These are phyloP conservation scores for Vireo altiloquus DNA, from an alignment of 2,113 vertebrate species.

Conservation along the genomic window DNA sequence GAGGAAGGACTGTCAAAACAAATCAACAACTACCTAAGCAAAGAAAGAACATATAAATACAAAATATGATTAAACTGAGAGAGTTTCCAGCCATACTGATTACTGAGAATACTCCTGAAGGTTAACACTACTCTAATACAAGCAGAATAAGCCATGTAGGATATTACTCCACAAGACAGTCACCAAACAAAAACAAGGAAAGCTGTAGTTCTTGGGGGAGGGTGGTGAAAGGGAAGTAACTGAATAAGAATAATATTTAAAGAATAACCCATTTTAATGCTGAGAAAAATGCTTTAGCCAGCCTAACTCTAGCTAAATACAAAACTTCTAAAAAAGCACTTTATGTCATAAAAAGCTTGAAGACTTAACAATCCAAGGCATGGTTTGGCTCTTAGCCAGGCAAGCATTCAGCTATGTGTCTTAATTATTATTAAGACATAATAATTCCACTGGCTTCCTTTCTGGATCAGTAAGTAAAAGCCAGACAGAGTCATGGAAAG, in stretches of 20 bases:
- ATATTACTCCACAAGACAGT: background rate
- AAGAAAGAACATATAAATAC: background rate
- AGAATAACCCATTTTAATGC: background rate
- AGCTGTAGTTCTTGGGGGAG: background rate
- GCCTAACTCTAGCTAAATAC: background rate
- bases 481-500: background rate
- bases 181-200: background rate
- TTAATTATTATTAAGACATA: background rate
- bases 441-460: background rate
- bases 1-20: background rate
- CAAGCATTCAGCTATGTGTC: background rate
- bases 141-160: background rate
- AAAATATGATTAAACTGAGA: background rate
- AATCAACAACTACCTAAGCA: background rate
- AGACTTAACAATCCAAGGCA: background rate
- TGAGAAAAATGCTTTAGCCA: background rate
- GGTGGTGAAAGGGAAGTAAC: background rate
- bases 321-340: background rate
- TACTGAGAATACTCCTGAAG: background rate
- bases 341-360: background rate
- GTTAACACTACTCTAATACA: background rate
- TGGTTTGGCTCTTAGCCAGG: background rate
- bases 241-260: background rate
- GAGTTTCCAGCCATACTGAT: background rate
- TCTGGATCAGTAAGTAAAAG: background rate